phyloP scores from a whole-genome alignment of 2,797 vertebrate species.

The Threskiornis aethiopicus region DNA sequence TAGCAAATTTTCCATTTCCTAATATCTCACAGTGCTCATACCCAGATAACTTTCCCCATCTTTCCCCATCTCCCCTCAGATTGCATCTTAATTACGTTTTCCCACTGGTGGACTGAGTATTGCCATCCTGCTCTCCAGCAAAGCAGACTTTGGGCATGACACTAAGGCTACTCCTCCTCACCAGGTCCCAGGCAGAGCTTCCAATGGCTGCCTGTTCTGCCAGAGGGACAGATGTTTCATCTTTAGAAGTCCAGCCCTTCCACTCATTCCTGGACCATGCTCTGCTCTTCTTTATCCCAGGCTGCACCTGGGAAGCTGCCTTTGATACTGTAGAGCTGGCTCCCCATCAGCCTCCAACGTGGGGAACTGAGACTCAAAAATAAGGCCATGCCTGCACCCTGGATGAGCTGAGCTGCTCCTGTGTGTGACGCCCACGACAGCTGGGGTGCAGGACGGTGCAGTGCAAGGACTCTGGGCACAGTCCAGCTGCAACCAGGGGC shows the following conservation, averaged over 20 bases:
- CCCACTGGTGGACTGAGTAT: background rate
- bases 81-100: background rate
- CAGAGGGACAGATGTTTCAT: background rate
- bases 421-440: accelerated
- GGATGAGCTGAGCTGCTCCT: background rate
- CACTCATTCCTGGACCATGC: background rate
- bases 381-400: background rate
- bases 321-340: background rate
- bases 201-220: background rate
- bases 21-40: background rate
- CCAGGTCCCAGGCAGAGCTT: background rate
- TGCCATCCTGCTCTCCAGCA: accelerated
- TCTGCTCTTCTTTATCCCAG: background rate
- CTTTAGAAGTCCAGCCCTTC: background rate
- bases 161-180: background rate
- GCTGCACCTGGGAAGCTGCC: background rate
- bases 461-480: background rate
- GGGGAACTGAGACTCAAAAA: background rate
- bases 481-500: background rate
- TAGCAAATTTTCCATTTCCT: background rate
- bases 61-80: background rate
- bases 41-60: background rate
- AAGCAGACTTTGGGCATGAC: background rate
- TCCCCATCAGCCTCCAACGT: background rate
- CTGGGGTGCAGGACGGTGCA: background rate